A percentile compares a stretch with the other conserved stretches of the same genome.
These are phyloP conservation scores for Dicroscelio sp. DNA, from an alignment of 2,888 invertebrate genomes.

Conservation along the genomic window DNA sequence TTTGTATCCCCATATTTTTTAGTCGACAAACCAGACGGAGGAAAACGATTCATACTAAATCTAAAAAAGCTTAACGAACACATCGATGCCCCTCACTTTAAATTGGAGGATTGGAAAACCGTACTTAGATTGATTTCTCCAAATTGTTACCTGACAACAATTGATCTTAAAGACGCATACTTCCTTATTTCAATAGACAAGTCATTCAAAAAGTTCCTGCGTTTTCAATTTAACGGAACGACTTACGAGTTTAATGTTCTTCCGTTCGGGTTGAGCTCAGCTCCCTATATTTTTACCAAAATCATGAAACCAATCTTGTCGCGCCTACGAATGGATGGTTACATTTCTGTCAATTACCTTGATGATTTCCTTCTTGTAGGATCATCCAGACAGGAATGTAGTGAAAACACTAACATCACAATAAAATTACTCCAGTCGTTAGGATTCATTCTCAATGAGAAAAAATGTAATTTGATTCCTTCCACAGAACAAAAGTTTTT, in stretches of 20 bases:
- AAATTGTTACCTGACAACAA: constrained; percentile 52
- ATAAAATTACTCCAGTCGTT: constrained; percentile 51
- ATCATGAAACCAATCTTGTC: constrained; percentile 63
- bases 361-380: constrained; percentile 74
- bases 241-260: constrained; percentile 72
- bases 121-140: constrained; percentile 36
- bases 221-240: constrained; percentile 57
- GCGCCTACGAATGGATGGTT: constrained; percentile 42
- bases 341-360: constrained; percentile 61
- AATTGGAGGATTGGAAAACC: constrained; percentile 72
- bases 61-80: constrained; percentile 71
- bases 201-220: constrained; percentile 60
- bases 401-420: neutral
- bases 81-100: constrained; percentile 66
- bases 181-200: constrained; percentile 55
- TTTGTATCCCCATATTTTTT: constrained; percentile 26
- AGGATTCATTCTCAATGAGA: neutral
- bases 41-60: constrained; percentile 60
- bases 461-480: neutral
- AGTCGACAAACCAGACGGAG: constrained; percentile 11
- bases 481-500: neutral
- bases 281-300: constrained; percentile 73
- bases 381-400: neutral
- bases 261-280: constrained; percentile 71
- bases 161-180: constrained; percentile 73